These are phyloP conservation scores for Parnassius smintheus DNA, from an alignment of 2,888 invertebrate species.

Conservation along the genomic window DNA sequence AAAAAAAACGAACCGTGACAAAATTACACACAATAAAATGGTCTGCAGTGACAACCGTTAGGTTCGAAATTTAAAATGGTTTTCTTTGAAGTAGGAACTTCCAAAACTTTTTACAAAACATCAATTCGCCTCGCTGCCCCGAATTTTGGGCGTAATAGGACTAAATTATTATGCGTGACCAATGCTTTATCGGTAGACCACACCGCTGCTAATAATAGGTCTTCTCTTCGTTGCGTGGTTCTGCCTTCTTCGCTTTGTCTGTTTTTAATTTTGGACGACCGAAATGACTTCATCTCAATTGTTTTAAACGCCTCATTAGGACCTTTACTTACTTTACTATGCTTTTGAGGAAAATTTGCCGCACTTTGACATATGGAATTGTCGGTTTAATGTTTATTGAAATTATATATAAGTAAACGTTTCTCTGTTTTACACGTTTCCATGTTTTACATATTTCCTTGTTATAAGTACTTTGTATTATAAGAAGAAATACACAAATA, in stretches of 20 bases:
- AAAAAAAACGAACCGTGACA: constrained; percentile 3
- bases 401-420: no score
- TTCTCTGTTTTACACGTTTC: no score
- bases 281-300: constrained; percentile 21
- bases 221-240: constrained; percentile 9
- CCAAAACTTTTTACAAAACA: constrained; percentile 7
- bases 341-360: constrained; percentile 15
- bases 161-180: constrained; percentile 24
- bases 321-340: constrained; percentile 3
- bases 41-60: constrained; percentile 19
- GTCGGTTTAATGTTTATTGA: no score
- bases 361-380: neutral
- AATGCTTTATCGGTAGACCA: constrained; percentile 27
- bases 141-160: constrained; percentile 20
- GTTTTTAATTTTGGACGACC: constrained; percentile 20
- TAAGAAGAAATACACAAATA: no score
- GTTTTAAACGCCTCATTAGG: constrained; percentile 19
- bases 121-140: constrained; percentile 24
- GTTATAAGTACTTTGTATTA: no score
- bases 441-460: no score
- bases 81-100: constrained; percentile 13
- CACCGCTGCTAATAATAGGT: constrained; percentile 21
- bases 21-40: constrained; percentile 20
- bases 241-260: constrained; percentile 11
- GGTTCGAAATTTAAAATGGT: constrained; percentile 8